These are phyloP conservation scores for Neogale vison DNA, from an alignment of 2,113 vertebrate genomes.

Conservation along the genomic window DNA sequence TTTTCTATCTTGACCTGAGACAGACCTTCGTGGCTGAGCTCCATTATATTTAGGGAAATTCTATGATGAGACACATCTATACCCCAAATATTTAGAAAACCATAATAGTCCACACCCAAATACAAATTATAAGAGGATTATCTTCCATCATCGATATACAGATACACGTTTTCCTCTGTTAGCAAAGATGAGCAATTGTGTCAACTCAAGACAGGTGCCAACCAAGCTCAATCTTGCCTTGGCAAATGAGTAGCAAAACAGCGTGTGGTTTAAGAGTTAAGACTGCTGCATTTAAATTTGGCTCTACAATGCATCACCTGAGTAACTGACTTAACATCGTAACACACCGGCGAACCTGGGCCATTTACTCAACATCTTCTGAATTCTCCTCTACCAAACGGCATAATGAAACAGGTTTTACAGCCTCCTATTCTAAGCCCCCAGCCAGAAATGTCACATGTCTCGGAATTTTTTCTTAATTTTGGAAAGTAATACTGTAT, in stretches of 20 bases:
- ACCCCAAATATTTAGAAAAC: background rate
- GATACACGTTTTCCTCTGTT: background rate
- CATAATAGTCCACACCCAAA: background rate
- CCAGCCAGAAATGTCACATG: background rate
- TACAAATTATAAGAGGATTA: background rate
- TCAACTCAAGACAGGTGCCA: background rate
- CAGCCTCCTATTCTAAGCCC: background rate
- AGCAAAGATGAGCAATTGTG: background rate
- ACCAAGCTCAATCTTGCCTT: background rate
- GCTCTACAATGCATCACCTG: background rate
- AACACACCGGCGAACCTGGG: background rate
- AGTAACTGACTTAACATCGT: background rate
- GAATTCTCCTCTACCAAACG: conserved; percentile 8
- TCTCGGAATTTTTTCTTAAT: background rate
- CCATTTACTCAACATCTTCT: conserved; percentile 12
- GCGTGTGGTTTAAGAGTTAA: background rate
- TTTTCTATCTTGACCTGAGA: background rate
- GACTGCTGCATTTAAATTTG: background rate
- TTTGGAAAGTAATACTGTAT: background rate
- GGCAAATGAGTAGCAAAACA: background rate
- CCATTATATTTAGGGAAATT: background rate
- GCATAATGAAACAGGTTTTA: background rate
- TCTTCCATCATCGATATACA: background rate
- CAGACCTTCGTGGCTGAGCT: background rate
- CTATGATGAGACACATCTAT: background rate